Percentiles rank a stretch among this genome's conserved stretches.
phyloP scores from a whole-genome alignment of 2,797 vertebrate genomes.

The Merluccius polli region DNA sequence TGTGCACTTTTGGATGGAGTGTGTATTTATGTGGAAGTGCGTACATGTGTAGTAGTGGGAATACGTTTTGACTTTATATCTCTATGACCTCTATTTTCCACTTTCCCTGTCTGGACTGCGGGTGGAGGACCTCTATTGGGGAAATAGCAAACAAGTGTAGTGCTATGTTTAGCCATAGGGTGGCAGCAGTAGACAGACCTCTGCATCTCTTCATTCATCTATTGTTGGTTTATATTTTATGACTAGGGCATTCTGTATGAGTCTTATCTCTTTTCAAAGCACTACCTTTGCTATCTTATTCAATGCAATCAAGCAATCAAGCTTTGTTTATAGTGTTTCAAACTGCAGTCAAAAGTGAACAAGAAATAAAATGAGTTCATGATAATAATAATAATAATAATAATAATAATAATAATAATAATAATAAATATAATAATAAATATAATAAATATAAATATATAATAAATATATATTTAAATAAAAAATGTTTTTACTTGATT shows the following conservation, averaged over 20 bases:
- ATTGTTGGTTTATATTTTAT: background rate
- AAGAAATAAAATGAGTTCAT: background rate
- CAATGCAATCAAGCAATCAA: background rate
- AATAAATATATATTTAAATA: background rate
- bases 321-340: background rate
- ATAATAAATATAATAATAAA: no score
- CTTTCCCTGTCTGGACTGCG: conserved; percentile 28
- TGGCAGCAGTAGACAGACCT: conserved; percentile 47
- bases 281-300: background rate
- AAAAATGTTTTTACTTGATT: no score
- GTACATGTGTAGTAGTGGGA: background rate
- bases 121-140: background rate
- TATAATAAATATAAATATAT: no score
- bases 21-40: conserved; percentile 2
- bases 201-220: background rate
- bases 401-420: no score
- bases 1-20: background rate
- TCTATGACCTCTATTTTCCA: background rate
- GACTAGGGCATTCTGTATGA: background rate
- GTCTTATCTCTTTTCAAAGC: background rate
- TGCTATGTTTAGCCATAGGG: conserved; percentile 44
- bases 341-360: background rate
- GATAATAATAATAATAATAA: no score
- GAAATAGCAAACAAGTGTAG: conserved; percentile 2
- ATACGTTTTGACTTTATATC: background rate